Evolutionary conservation across 1,140 invertebrate species (phyloP), one percentile per base, ranked within the genome.

Genomic region (Centruroides sculpturatus): DNA sequence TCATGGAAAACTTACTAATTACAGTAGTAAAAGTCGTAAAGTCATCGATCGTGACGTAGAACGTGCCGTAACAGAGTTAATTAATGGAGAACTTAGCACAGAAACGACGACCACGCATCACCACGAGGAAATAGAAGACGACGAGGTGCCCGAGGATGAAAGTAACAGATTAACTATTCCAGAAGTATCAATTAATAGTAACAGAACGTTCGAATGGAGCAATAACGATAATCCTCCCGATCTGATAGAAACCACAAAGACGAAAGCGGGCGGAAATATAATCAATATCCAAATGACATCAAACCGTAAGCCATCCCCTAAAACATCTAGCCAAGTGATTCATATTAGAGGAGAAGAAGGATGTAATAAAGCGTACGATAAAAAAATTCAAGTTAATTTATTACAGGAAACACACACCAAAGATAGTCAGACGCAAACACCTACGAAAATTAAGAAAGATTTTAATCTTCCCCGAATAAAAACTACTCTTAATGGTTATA

Each of bases 51-150:
- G 85, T 23, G 79, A 87, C 47, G 85, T 91, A 72, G 83, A 41
- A 41, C 41, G 41, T 41, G 41, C 41, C 5, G 41, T 41, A 41
- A 41, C 41, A 1, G 56, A 66, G 34, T 23, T 60, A 6, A 77
- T 82, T 36, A 85, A 89, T 75, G 89, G 89, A 23, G 83, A 85
- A 64, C 80, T 92, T 59, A 81, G 89, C 62, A 92, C 88, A 3
- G 88, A 92, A 76, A 87, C 70, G 4, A 65, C 66, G 46, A 62
- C 64, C 11, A 77, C 73, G 1, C 68, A 69, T 11, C 69, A 72
- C 46, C 73, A 76, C 62, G 86, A 92, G 73, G 64, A 72, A 71
- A 78, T 81, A 62, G 70, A 70, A 50, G 70, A 71, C 63, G 80
- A 76, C 77, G 89, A 65, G 80, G 47, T 48, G 6, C 56, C 47